Conservation (phyloP, 2,797 vertebrate species). For the Gobionotothen gibberifrons region DNA sequence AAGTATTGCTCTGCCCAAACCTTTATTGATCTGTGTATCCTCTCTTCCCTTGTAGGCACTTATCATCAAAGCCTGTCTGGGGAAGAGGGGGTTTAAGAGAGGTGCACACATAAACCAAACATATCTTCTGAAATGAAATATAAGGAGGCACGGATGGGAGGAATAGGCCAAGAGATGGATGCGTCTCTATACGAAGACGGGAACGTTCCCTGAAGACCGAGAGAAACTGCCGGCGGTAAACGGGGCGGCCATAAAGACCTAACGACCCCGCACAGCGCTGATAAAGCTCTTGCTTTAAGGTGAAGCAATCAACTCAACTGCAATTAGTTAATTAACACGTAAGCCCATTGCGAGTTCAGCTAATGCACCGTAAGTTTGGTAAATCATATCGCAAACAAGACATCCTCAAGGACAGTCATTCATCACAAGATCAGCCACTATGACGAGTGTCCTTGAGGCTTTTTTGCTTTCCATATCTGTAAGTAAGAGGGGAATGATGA, state of each 20-base stretch:
- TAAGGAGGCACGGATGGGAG: constrained; percentile 42
- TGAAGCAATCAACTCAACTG: constrained; percentile 61
- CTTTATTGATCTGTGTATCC: constrained; percentile 45
- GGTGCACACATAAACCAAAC: constrained; percentile 51
- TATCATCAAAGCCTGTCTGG: constrained; percentile 29
- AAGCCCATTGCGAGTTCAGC: constrained; percentile 36
- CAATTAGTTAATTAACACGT: constrained; percentile 70
- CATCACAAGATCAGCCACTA: constrained; percentile 68
- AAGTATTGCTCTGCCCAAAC: constrained; percentile 37
- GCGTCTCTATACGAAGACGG: constrained; percentile 31
- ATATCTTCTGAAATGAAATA: constrained; percentile 50
- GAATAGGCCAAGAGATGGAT: constrained; percentile 28
- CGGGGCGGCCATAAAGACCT: constrained; percentile 48
- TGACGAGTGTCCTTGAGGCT: constrained; percentile 59
- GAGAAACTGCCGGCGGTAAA: constrained; percentile 48
- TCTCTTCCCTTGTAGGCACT: constrained; percentile 51
- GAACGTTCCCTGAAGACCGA: constrained; percentile 36
- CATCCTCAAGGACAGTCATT: constrained; percentile 72
- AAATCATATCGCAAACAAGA: constrained; percentile 75
- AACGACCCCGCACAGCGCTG: constrained; percentile 37
- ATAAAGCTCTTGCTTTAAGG: constrained; percentile 58
- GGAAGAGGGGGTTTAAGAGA: constrained; percentile 38
- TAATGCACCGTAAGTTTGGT: constrained; percentile 51
- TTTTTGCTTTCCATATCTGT: constrained; percentile 16
- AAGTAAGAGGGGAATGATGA: constrained; percentile 11